Evolutionary conservation across 2,888 invertebrate genomes (phyloP), one percentile per base, ranked within the genome.

Genomic region (Lordiphosa fenestrarum): DNA sequence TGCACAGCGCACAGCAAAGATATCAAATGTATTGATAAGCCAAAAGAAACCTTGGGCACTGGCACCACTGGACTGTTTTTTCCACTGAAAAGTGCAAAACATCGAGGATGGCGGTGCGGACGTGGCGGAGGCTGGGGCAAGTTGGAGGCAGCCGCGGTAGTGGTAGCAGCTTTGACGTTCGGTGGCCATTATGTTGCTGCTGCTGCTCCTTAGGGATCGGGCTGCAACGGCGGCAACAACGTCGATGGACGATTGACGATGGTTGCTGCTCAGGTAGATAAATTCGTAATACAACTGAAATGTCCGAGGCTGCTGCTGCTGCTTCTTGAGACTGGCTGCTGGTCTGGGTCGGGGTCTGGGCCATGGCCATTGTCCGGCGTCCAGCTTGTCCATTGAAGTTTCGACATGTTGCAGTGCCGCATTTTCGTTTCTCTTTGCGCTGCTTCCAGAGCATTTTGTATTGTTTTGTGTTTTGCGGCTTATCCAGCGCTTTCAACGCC

Each of bases 221-320:
- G 36, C 39, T 46, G 41, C 67, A 57, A 25, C 46, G 59, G 37
- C 63, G 42, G 21, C 69, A 58, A 57, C 69, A 50, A 56, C 53
- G 62, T 57, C 76, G 80, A 75, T 82, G 83, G 72, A 78, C 85
- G 80, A 78, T 78, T 80, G 83, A 80, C 80, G 80, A 85, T 80
- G 80, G 85, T 80, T 63, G 80, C 74, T 85, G 85, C 84, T 83
- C 84, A 80, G 80, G 85, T 85, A 80, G 80, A 80, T 80, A 80
- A 80, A 80, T 80, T 80, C 76, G 76, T 80, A 80, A 83, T 75
- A 74, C 83, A 80, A 78, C 85, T 83, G 69, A 66, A 66, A 41
- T 48, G 44, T 65, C 66, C 73, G 71, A 63, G 19, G 38, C 62
- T 73, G 13, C 41, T 42, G 25, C 53, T 53, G 25, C 52, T 30